A percentile compares a stretch with the other conserved stretches of the same genome.
phyloP scores from a whole-genome alignment of 2,113 vertebrate genomes.

The Odontesthes bonariensis region DNA sequence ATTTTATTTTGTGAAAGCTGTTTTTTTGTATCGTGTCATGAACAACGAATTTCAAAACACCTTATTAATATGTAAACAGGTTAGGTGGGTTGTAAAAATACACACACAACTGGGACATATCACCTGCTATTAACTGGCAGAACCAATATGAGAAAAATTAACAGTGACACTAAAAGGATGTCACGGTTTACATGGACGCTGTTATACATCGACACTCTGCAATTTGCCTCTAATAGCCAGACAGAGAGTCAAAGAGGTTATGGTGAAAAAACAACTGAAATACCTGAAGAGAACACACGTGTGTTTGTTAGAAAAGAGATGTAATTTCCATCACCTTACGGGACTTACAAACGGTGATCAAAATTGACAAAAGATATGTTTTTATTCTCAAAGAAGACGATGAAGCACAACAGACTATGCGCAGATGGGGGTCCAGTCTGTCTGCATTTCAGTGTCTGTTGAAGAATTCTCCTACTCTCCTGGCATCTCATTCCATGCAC shows the following conservation, averaged over 20 bases:
- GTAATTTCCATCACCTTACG: conserved; percentile 7
- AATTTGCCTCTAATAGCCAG: conserved; percentile 64
- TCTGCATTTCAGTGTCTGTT: too few species aligned
- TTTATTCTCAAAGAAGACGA: conserved; percentile 6
- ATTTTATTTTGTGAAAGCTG: conserved; percentile 46
- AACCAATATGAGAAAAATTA: conserved; percentile 66
- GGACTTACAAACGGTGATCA: background rate
- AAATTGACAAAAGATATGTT: conserved; percentile 1
- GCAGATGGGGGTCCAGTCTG: background rate
- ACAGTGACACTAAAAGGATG: conserved; percentile 65
- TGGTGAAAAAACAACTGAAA: conserved; percentile 31
- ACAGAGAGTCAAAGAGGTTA: conserved; percentile 65
- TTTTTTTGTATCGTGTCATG: conserved; percentile 27
- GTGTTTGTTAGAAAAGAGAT: conserved; percentile 7
- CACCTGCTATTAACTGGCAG: conserved; percentile 68
- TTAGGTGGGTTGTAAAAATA: conserved; percentile 45
- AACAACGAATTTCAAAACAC: conserved; percentile 47
- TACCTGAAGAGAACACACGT: conserved; percentile 31
- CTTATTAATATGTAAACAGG: conserved; percentile 50
- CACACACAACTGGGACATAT: conserved; percentile 39
- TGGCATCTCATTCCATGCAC: background rate
- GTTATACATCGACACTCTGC: conserved; percentile 55
- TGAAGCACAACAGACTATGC: background rate
- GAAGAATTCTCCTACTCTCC: conserved; percentile 2
- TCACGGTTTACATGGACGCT: conserved; percentile 50